Evolutionary conservation across 2,113 vertebrate species (phyloP), one percentile per base, ranked within the genome.

Genomic region (Rhipidura dahli): DNA sequence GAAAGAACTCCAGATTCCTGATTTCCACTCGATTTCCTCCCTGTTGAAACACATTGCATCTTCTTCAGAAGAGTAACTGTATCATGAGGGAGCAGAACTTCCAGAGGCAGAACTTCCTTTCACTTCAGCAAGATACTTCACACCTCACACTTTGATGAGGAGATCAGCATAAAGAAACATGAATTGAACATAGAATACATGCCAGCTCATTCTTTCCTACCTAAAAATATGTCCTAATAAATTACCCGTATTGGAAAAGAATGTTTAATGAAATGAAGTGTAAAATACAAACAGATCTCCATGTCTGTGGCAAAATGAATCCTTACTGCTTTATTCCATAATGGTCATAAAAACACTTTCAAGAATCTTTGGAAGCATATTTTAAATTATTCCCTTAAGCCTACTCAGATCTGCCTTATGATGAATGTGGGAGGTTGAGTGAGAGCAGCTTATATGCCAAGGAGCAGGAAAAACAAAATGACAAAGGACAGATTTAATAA

Each of bases 401-500:
- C 90, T 78, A 81, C 92, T 92, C 88, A 92, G 28, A 78, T 81
- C 56, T 94, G 88, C 60, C 9, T 13, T 83, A 84, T 95, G 90
- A 93, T 13, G 10, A 86, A 93, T 83, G 94, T 94, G 39, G 95
- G 94, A 96, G 91, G 69, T 72, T 97, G 83, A 95, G 90, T 90
- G 92, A 94, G 57, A 94, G 72, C 51, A 95, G 56, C 11, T 90
- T 92, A 64, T 79, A 91, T 64, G 88, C 44, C 77, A 90, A 94
- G 64, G 51, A 94, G 26, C 39, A 86, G 15, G 11, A 27, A 35
- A 45, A 64, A 31, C 22, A 66, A 83, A 87, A 88, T 57, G 3
- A 93, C 88, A 90, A 90, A 88, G 64, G 65, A 86, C 9, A 78
- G 27, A 95, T 89, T 75, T 81, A 89, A 91, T 93, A 83, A 94